phyloP scores from a whole-genome alignment of 2,797 vertebrate species.

The Siniperca undulata region DNA sequence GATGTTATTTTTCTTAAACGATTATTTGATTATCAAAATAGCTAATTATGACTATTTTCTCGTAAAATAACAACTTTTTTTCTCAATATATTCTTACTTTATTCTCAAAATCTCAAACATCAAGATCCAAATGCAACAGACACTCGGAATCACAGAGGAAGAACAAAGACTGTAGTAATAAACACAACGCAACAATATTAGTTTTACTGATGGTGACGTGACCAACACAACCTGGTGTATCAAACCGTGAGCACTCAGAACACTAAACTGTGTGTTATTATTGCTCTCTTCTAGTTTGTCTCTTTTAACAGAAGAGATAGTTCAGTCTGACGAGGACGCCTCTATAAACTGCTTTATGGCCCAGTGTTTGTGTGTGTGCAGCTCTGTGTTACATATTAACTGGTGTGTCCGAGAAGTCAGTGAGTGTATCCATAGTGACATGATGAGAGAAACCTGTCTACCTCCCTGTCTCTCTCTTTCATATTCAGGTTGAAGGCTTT shows the following conservation, averaged over 20 bases:
- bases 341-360: conserved; percentile 36
- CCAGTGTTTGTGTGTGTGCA: conserved; percentile 1
- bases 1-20: not conserved
- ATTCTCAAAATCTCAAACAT: not conserved
- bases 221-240: not conserved
- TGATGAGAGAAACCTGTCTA: conserved; percentile 18
- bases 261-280: not conserved
- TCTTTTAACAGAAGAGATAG: not conserved
- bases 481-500: conserved; percentile 44
- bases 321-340: not conserved
- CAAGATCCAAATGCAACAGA: not conserved
- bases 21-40: not conserved
- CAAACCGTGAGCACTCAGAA: not conserved
- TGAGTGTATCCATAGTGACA: conserved; percentile 59
- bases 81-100: not conserved
- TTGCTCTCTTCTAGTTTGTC: conserved; percentile 1
- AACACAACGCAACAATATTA: not conserved
- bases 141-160: fast-evolving
- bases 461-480: conserved; percentile 13
- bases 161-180: not conserved
- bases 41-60: not conserved
- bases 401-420: conserved; percentile 7
- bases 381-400: conserved; percentile 65
- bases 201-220: not conserved
- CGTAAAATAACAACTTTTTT: not conserved